phyloP scores from a whole-genome alignment of 2,888 invertebrate species.

The Anoplius nigerrimus region DNA sequence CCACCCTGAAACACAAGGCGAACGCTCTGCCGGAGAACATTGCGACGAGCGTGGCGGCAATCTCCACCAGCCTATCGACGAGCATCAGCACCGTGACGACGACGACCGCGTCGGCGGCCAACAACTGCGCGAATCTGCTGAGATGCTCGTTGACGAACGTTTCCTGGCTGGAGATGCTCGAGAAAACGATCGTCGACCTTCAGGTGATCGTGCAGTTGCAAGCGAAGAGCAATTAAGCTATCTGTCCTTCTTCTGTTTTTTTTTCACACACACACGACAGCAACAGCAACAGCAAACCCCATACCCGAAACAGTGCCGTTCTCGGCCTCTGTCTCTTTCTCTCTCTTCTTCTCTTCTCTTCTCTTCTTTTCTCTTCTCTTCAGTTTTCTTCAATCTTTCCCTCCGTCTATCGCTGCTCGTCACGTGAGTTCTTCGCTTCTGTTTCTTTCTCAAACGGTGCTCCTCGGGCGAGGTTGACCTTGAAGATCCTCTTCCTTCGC shows the following conservation, averaged over 20 bases:
- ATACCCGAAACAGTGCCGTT: no score
- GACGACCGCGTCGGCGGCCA: conserved; percentile 56
- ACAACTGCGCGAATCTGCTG: conserved; percentile 64
- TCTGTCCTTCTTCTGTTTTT: conserved; percentile 40
- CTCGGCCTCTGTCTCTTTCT: no score
- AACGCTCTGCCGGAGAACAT: conserved; percentile 45
- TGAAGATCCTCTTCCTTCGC: no score
- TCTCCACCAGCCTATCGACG: conserved; percentile 55
- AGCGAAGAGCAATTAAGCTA: conserved; percentile 61
- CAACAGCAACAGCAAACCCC: no score
- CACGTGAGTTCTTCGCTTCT: no score
- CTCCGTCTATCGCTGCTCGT: no score
- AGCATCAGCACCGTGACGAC: conserved; percentile 40
- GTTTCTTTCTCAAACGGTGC: no score
- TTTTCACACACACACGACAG: no score
- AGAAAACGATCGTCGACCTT: conserved; percentile 72
- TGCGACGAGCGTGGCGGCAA: conserved; percentile 53
- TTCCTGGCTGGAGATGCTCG: conserved; percentile 73
- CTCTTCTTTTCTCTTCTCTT: no score
- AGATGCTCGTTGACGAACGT: conserved; percentile 66
- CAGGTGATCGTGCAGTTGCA: conserved; percentile 72
- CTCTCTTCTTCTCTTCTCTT: no score
- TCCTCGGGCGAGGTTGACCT: no score
- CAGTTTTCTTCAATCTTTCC: no score
- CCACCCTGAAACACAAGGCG: conserved; percentile 40